Evolutionary conservation across 2,113 vertebrate genomes (phyloP).

Genomic region (Reinhardtius hippoglossoides): DNA sequence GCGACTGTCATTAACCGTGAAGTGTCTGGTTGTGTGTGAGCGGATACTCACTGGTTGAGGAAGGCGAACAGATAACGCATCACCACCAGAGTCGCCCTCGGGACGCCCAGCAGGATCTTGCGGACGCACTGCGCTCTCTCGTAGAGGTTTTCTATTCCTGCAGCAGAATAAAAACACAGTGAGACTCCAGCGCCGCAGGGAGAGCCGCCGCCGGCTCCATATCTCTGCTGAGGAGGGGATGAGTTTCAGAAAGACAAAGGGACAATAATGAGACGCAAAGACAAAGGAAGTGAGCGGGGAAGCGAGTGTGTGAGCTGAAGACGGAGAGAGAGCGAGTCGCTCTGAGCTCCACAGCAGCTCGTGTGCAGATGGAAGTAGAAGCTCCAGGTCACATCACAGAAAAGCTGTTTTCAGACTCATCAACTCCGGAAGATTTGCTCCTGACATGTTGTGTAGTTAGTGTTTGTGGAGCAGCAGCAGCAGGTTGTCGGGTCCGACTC

Average conservation of each 20-base stretch:
- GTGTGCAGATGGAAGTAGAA: too few species aligned
- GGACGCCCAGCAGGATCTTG: constrained; percentile 93
- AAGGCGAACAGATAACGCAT: constrained; percentile 99
- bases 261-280: not conserved
- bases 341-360: too few species aligned
- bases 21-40: constrained; percentile 13
- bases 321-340: too few species aligned
- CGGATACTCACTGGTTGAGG: constrained; percentile 95
- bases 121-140: constrained; percentile 96
- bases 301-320: too few species aligned
- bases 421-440: too few species aligned
- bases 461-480: too few species aligned
- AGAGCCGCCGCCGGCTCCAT: too few species aligned
- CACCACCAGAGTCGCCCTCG: constrained; percentile 92
- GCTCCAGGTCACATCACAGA: too few species aligned
- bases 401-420: too few species aligned
- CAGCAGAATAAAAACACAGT: not conserved
- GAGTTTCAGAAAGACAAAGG: constrained; percentile 43
- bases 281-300: constrained; percentile 22
- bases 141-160: constrained; percentile 97
- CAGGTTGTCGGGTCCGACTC: too few species aligned
- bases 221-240: constrained; percentile 22
- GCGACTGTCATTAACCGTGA: not conserved
- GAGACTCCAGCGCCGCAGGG: not conserved
- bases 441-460: too few species aligned